Base-by-base conservation (phyloP, 2,113 vertebrate genomes). In the Corvus moneduloides region DNA sequence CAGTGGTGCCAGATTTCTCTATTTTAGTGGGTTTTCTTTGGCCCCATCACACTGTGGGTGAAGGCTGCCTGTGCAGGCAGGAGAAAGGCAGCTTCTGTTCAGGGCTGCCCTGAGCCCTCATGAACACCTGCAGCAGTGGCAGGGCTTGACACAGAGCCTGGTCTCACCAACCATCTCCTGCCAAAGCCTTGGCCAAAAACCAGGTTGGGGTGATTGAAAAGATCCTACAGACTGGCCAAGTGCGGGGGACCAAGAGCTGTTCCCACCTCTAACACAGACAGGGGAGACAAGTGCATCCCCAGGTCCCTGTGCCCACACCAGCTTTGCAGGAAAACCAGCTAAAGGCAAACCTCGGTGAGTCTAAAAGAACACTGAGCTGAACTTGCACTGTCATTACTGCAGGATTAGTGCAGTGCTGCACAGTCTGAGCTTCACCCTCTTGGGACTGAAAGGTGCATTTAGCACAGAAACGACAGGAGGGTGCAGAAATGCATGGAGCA, bases 151-250 rank as follows among this genome's bases (percentile, higher is more conserved):
- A 17, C 3, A 3, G n/a, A 85, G 16, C 43, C 43, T 37, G 32
- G 19, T 30, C 15, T 67, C 28, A 20, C 51, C 37, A 54, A 9
- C 24, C 52, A 21, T 24, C 41, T 85, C 28, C 72, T 71, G 46
- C 26, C 66, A 83, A 66, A 85, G 3, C 51, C 51, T 71, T 83
- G 54, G 7, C 62, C 43, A 83, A 62, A 84, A 75, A 7, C 1
- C 3, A 2, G 1, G 0, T 4, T 64, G 27, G 37, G 21, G 5
- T 11, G 10, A 48, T 69, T 1, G 7, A 64, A 91, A 48, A 26
- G 39, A 44, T 69, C 51, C 37, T 76, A 30, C 23, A 61, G 49
- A 23, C 66, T 2, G 1, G 9, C 41, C 20, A 33, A 17, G 10
- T 10, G 1, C 6, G 7, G 8, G 30, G 37, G 5, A 3, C 23